Evolutionary conservation across 1,140 invertebrate species (phyloP), one percentile per base, ranked within the genome.

Genomic region (Panagrolaimus sp.): DNA sequence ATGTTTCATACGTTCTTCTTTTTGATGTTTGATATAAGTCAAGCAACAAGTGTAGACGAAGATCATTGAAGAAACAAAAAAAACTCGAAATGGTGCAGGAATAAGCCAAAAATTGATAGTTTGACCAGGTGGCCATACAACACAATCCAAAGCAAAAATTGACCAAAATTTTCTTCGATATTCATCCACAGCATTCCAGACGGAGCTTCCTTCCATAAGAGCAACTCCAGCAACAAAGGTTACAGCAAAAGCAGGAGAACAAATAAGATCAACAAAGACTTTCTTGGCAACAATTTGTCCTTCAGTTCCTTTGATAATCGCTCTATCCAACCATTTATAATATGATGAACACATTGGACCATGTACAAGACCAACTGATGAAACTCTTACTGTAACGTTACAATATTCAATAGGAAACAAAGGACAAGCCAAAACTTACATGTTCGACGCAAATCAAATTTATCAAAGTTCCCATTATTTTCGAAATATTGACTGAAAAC

Each of bases 21-120:
- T 38, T 38, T 38, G 32, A 38, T 38, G 32, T 38, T 38, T 38
- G 32, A 38, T 38, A 38, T 38, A 38, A 38, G 32, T 4, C 7
- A 38, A 38, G 32, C 32, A 38, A 38, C 32, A 38, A 38, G 32
- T 38, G 7, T 38, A 38, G 7, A 38, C 32, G 32, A 38, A 38
- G 32, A 38, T 38, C 32, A 38, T 38, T 38, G 32, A 38, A 38
- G 32, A 38, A 38, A 38, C 32, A 43, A 24, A 64, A 2, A 64
- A 43, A 32, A 64, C 63, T 4, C 63, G 28, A 17, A 43, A 64
- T 17, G 12, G 12, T 8, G 17, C 17, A 6, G 63, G 63, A 9
- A 64, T 10, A 43, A 64, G 38, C 28, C 28, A 64, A 43, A 64
- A 64, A 43, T 64, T 64, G 28, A 64, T 43, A 12, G 28, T 43